These are phyloP conservation scores for Dendroctonus valens DNA, from an alignment of 1,140 invertebrate species.

Conservation along the genomic window DNA sequence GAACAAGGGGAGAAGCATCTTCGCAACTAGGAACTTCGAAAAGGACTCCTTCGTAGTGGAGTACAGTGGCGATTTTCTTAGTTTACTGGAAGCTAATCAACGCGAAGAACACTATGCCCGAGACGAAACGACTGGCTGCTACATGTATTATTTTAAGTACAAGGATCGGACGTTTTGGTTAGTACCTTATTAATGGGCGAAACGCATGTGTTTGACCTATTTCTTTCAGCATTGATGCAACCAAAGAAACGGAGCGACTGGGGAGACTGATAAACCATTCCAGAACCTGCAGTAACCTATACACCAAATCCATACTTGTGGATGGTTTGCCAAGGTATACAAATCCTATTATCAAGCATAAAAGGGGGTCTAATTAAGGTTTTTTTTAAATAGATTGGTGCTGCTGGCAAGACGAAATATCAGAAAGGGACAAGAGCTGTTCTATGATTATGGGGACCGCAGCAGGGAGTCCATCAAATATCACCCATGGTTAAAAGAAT, in stretches of 20 bases:
- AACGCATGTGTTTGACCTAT: not conserved
- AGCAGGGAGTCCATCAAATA: slow-evolving; percentile 82
- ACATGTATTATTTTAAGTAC: slow-evolving; percentile 99
- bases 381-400: slow-evolving; percentile 67
- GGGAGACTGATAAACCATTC: slow-evolving; percentile 97
- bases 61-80: slow-evolving; percentile 92
- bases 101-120: slow-evolving; percentile 83
- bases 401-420: slow-evolving; percentile 90
- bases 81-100: slow-evolving; percentile 74
- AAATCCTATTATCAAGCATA: too few species aligned
- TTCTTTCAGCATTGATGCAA: slow-evolving; percentile 83
- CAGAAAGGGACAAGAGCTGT: slow-evolving; percentile 80
- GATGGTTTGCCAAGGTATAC: slow-evolving; percentile 61
- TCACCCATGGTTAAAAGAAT: slow-evolving; percentile 89
- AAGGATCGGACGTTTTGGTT: slow-evolving; percentile 91
- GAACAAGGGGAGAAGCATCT: slow-evolving; percentile 74
- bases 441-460: slow-evolving; percentile 97
- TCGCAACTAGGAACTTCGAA: slow-evolving; percentile 73
- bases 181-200: slow-evolving; percentile 44
- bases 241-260: slow-evolving; percentile 81
- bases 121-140: slow-evolving; percentile 89
- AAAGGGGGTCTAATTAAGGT: not conserved
- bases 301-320: slow-evolving; percentile 81
- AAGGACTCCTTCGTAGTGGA: slow-evolving; percentile 95
- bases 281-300: slow-evolving; percentile 79